Conservation (phyloP, 2,888 invertebrate genomes). For the Epirrhoe alternata region DNA sequence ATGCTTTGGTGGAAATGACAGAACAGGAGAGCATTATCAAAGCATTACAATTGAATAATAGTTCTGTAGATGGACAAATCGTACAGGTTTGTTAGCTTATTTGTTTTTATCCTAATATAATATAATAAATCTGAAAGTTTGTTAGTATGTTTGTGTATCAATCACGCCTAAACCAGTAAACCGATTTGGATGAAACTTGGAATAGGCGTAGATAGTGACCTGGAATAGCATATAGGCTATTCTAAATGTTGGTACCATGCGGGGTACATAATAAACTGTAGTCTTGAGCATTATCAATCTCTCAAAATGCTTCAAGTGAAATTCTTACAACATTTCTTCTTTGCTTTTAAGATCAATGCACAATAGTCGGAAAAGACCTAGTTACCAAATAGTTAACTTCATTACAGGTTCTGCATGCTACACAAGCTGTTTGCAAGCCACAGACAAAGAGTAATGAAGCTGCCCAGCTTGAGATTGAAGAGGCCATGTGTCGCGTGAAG, state of each 20-base stretch:
- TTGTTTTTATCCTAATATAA: too few species aligned
- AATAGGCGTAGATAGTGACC: too few species aligned
- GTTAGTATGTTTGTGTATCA: too few species aligned
- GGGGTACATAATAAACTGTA: neutral
- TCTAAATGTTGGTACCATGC: too few species aligned
- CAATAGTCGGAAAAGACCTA: neutral
- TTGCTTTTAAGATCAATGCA: neutral
- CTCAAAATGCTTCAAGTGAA: too few species aligned
- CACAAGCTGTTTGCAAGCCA: slow-evolving; percentile 95
- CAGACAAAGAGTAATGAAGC: slow-evolving; percentile 98
- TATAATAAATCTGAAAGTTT: too few species aligned
- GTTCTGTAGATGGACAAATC: slow-evolving; percentile 89
- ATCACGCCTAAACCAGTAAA: too few species aligned
- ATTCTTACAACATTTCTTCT: neutral
- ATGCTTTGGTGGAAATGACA: slow-evolving; percentile 96
- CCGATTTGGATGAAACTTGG: too few species aligned
- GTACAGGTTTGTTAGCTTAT: slow-evolving; percentile 69
- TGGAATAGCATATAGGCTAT: too few species aligned
- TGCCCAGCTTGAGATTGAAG: slow-evolving; percentile 97
- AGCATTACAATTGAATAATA: slow-evolving; percentile 94
- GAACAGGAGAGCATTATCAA: slow-evolving; percentile 95
- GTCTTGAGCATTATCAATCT: neutral
- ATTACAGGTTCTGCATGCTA: slow-evolving; percentile 93
- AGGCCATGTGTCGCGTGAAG: slow-evolving; percentile 98
- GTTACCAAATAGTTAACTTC: neutral